phyloP scores from a whole-genome alignment of 2,888 invertebrate genomes.

The Amorpha juglandis region DNA sequence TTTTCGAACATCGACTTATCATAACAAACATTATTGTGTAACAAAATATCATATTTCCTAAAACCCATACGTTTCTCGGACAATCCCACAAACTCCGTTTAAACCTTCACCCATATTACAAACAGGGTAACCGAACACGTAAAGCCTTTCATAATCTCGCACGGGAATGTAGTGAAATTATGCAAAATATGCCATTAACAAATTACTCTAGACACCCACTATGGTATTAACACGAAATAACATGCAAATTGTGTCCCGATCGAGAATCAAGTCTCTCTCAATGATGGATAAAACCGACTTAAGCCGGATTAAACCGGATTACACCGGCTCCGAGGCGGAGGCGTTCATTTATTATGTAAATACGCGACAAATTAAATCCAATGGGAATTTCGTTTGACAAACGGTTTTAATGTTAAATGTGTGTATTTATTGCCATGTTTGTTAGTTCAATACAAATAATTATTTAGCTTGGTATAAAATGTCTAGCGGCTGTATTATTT shows the following conservation, averaged over 20 bases:
- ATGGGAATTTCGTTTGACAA: constrained; percentile 80
- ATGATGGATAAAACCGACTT: constrained; percentile 80
- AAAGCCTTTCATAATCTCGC: constrained; percentile 18
- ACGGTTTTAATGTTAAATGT: constrained; percentile 65
- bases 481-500: background rate
- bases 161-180: constrained; percentile 38
- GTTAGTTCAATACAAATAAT: constrained; percentile 41
- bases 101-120: constrained; percentile 22
- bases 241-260: constrained; percentile 79
- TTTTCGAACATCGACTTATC: background rate
- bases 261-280: constrained; percentile 81
- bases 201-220: constrained; percentile 67
- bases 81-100: constrained; percentile 13
- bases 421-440: constrained; percentile 49
- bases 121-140: constrained; percentile 23
- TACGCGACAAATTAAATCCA: constrained; percentile 83
- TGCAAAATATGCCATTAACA: constrained; percentile 56
- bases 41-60: background rate
- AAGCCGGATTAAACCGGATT: constrained; percentile 69
- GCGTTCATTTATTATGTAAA: constrained; percentile 84
- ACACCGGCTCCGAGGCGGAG: constrained; percentile 70
- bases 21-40: no score
- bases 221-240: constrained; percentile 73
- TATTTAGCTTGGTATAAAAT: constrained; percentile 7
- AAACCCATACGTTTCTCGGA: background rate